Base-by-base conservation (phyloP, 2,113 vertebrate genomes). In the Pomatorhinus ruficollis region DNA sequence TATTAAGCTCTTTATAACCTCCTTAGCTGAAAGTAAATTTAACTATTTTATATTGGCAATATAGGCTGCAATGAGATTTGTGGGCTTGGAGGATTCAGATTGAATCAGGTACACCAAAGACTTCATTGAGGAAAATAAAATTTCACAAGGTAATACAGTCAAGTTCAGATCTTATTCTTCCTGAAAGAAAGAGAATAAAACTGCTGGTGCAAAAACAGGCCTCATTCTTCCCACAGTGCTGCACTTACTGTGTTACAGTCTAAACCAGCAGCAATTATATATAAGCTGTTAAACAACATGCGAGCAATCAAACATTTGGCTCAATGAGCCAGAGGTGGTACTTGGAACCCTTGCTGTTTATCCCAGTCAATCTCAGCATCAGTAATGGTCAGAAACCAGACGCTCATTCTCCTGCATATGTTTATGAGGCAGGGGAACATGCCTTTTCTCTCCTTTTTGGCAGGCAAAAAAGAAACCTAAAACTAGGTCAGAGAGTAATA, bases 271-370 rank as follows among this genome's bases (percentile, higher is more conserved):
- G 91, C 89, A 95, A 91, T 96, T 96, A 89, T 42, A 87, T 45
- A n/a, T 94, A 91, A 91, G 61, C 84, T 89, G 84, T 96, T 95
- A 91, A 92, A 85, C 50, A 91, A 95, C 87, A 65, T 57, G 70
- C 85, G 83, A 93, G 83, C 80, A 92, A 84, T 95, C 93, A 93
- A 83, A 85, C 59, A 95, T 81, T 64, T 11, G 4, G 74, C 83
- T 94, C 83, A 65, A 57, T 91, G 84, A 93, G 83, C 93, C 89
- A 91, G 89, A 84, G 91, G 94, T 95, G 93, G 94, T 94, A 79
- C 61, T 93, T 84, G 61, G 83, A 89, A n/a, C 60, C 65, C 89
- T 92, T 95, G 77, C 91, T 96, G 89, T 79, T 93, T 93, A 61
- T 94, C 78, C 45, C 89, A 83, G 81, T 94, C 89, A 76, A 50